Conservation (phyloP, 2,888 invertebrate genomes). For the Eledona agricola region DNA sequence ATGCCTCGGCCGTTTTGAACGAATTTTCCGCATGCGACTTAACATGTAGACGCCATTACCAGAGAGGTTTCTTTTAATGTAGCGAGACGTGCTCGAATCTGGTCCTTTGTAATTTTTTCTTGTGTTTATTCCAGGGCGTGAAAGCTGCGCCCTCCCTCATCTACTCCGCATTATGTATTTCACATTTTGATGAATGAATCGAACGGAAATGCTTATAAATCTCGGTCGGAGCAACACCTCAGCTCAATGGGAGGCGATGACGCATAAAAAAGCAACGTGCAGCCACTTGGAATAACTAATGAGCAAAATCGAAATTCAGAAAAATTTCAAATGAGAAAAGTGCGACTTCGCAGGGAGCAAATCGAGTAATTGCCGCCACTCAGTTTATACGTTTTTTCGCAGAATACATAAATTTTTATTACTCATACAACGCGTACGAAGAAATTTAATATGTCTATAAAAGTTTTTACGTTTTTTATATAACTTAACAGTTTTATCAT, state of each 20-base stretch:
- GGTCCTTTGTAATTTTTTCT: conserved; percentile 32
- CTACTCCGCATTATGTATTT: conserved; percentile 39
- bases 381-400: too few species aligned
- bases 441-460: too few species aligned
- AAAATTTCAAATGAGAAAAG: conserved; percentile 7
- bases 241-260: conserved; percentile 32
- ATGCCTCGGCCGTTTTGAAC: conserved; percentile 9
- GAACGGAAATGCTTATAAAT: conserved; percentile 36
- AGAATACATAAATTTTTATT: too few species aligned
- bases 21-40: conserved; percentile 29
- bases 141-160: conserved; percentile 21
- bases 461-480: too few species aligned
- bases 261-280: conserved; percentile 29
- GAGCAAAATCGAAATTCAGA: conserved; percentile 3
- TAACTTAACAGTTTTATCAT: too few species aligned
- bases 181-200: conserved; percentile 41
- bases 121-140: conserved; percentile 34
- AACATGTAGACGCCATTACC: conserved; percentile 34
- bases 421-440: too few species aligned
- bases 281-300: conserved; percentile 24
- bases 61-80: conserved; percentile 28
- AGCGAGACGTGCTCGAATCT: conserved; percentile 28
- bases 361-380: too few species aligned
- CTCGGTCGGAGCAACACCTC: conserved; percentile 20
- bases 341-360: not conserved